Evolutionary conservation across 2,888 invertebrate species (phyloP), one percentile per base, ranked within the genome.

Genomic region (Noctua comes): DNA sequence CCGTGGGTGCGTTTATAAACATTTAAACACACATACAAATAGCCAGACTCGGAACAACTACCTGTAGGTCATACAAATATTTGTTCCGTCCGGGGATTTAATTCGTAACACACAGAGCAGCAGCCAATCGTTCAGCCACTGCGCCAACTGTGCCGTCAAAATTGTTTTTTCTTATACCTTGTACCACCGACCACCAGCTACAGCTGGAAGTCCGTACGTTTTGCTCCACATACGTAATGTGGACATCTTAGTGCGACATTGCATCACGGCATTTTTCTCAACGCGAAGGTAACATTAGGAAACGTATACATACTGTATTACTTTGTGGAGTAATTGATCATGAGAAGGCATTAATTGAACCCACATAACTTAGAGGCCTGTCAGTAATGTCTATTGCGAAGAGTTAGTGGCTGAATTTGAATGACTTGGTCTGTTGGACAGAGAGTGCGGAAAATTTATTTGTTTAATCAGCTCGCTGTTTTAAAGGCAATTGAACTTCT

Each of bases 221-320:
- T 92, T 95, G 96, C 96, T 95, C 96, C 93, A 96, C 93, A 95
- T 96, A 95, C 93, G 90, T 90, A 89, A 81, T 89, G 91, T 90
- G 91, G 90, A 91, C 91, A 93, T 92, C 93, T 92, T 66, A 40
- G 68, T 88, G 89, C 85, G 93, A 93, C 92, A 94, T 95, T 95
- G 92, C 95, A 85, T 91, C 92, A 95, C 86, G 70, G 82, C 79
- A 82, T 88, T 89, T 87, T 89, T 86, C 90, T 89, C 77, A 83
- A 89, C 89, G 88, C 86, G 90, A 93, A 93, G 93, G 94, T 91
- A 85, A 88, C 80, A 84, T 92, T 91, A 89, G 86, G 91, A 87
- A 91, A 92, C 71, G 62, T 83, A 85, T 87, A 76, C 86, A 80
- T 75, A 82, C 74, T 66, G 62, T 85, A 84, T 86, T 87, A 86